Evolutionary conservation across 2,113 vertebrate genomes (phyloP).

Genomic region (Erinaceus europaeus): DNA sequence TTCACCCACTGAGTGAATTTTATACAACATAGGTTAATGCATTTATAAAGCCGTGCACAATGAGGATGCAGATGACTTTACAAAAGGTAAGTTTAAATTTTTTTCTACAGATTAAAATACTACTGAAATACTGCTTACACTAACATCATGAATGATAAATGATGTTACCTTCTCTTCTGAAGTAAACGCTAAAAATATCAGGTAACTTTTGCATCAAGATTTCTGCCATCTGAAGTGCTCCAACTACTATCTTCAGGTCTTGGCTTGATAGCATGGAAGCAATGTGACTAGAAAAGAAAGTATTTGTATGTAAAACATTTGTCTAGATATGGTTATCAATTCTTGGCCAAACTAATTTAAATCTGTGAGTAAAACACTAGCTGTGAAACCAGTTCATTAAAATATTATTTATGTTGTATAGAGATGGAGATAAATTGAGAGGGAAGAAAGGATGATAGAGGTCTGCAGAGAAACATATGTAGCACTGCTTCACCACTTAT

Average conservation of each 20-base stretch:
- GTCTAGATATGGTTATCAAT: neutral
- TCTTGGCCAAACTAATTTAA: constrained; percentile 33
- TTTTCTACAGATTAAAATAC: neutral
- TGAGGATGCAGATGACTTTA: neutral
- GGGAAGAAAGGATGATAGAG: no score
- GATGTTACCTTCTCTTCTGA: constrained; percentile 96
- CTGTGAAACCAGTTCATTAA: neutral
- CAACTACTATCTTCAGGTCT: constrained; percentile 99
- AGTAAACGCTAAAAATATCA: constrained; percentile 99
- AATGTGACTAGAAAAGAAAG: constrained; percentile 91
- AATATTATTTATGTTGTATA: neutral
- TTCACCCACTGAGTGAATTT: neutral
- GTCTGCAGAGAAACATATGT: no score
- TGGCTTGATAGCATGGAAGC: constrained; percentile 99
- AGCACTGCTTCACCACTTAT: no score
- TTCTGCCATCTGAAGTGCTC: constrained; percentile 99
- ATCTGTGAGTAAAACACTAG: constrained; percentile 2
- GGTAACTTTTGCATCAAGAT: constrained; percentile 99
- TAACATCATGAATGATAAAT: neutral
- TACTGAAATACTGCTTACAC: neutral
- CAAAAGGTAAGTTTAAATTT: neutral
- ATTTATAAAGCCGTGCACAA: neutral
- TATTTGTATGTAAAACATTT: constrained; percentile 30
- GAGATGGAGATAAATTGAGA: no score
- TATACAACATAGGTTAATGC: neutral